Evolutionary conservation across 2,797 vertebrate species (phyloP), one percentile per base, ranked within the genome.

Genomic region (Phrynocephalus forsythii): DNA sequence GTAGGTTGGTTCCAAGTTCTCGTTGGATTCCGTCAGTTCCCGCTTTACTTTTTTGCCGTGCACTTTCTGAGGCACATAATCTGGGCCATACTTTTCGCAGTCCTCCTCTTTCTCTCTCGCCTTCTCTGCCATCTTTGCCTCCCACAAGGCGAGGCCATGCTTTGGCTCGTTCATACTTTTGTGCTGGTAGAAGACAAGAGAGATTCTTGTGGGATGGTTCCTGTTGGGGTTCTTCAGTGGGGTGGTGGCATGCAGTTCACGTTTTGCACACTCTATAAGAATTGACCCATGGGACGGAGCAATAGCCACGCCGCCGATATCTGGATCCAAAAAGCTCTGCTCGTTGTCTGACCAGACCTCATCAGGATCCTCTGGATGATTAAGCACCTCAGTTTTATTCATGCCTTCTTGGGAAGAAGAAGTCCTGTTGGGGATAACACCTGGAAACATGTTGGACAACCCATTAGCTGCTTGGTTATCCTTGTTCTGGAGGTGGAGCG

Each of bases 181-280:
- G 95, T 99, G 99, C 97, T 99, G 99, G 96, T 99, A 99, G 93
- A 99, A 99, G 89, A 99, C 99, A 63, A 99, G 97, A 1, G 99
- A 99, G 96, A 99, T 98, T 86, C 99, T 97, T 63, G 98, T 98
- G 85, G 99, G 99, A 82, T 98, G 97, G 79, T 97, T 98, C 91
- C 99, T 98, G 91, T 99, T 97, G 56, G 99, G 99, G 18, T 98
- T 98, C 94, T 98, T 99, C 56, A 99, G 88, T 0, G 98, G 98
- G 0, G 99, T 99, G 0, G 99, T 99, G 60, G 99, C 99, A 0
- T 99, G 99, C 18, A 99, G 97, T 96, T 99, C 99, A 0, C 98
- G 97, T 96, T 99, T 99, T 79, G 99, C 99, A 79, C 99, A 99
- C 96, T 99, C 99, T 15, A 99, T 99, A 87, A 99, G 98, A 85